These are phyloP conservation scores for Drosophila algonquin DNA, from an alignment of 2,888 invertebrate genomes.

Conservation along the genomic window DNA sequence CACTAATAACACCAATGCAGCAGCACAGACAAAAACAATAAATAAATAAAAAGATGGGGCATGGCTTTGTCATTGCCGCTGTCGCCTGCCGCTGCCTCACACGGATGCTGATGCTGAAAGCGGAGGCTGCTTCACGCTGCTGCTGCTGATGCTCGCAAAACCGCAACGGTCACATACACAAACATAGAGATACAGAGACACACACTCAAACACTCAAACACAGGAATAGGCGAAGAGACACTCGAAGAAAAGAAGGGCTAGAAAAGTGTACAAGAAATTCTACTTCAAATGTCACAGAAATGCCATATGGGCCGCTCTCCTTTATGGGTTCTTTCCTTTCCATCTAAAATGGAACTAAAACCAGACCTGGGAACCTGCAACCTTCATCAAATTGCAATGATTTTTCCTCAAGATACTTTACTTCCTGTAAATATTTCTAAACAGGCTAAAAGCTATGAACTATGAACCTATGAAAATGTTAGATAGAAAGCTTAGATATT, in stretches of 20 bases:
- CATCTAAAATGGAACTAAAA: too few species aligned
- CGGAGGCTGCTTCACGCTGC: not conserved
- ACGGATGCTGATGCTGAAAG: slow-evolving; percentile 6
- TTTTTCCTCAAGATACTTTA: too few species aligned
- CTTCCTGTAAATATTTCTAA: too few species aligned
- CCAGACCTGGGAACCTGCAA: too few species aligned
- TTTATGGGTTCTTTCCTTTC: too few species aligned
- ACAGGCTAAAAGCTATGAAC: too few species aligned
- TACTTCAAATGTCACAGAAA: too few species aligned
- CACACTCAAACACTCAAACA: not conserved
- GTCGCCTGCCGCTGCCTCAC: not conserved
- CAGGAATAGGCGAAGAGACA: not conserved
- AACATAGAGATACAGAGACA: slow-evolving; percentile 12
- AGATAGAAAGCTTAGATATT: too few species aligned
- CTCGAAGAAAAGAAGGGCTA: not conserved
- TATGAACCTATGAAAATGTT: too few species aligned
- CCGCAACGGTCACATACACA: slow-evolving; percentile 53
- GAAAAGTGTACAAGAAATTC: too few species aligned
- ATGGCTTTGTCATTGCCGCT: slow-evolving; percentile 52
- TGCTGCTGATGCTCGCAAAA: slow-evolving; percentile 68
- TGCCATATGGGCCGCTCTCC: too few species aligned
- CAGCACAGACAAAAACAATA: slow-evolving; percentile 76
- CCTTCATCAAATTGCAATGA: too few species aligned
- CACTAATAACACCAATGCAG: slow-evolving; percentile 77
- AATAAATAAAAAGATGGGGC: slow-evolving; percentile 76